Evolutionary conservation across 2,113 vertebrate species (phyloP), one percentile per base, ranked within the genome.

Genomic region (Malurus elegans): DNA sequence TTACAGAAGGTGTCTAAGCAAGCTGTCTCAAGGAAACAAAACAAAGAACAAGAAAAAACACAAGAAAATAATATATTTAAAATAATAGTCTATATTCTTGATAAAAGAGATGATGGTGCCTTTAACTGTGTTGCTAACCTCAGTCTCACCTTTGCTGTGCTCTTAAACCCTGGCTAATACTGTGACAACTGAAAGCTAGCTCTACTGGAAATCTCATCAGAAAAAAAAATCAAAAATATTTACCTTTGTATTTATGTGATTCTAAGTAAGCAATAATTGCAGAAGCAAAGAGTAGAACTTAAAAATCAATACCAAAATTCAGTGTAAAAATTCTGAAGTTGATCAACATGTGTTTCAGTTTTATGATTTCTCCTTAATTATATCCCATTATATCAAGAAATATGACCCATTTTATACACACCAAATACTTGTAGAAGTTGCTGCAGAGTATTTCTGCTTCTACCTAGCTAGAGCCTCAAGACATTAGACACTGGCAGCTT

Each of bases 401-500:
- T n/a, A n/a, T n/a, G n/a, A n/a, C n/a, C n/a, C n/a, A n/a, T n/a
- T n/a, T n/a, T n/a, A n/a, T 5, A 28, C 5, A 40, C 8, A 78
- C 4, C 7, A 51, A n/a, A 18, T 4, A 58, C 10, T 45, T 48
- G 51, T 3, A 48, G 10, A 60, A 50, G 8, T 31, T 85, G 6
- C 16, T 65, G 4, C 9, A 61, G 18, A 0, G 3, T 56, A 16
- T 44, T 88, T 66, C 21, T 74, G 9, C 19, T 62, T 74, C 31
- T 40, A 24, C 8, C 2, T 42, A 21, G 4, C 11, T 61, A 14
- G 7, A 73, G 2, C 2, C 29, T 71, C 2, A 34, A 36, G 3
- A 83, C 29, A 47, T 62, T 28, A 29, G 7, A 48, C 38, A 12
- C 14, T 32, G 2, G 6, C 7, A 45, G 2, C 4, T 47, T 82